Base-by-base conservation (phyloP, 2,113 vertebrate genomes). In the Carassius gibelio region DNA sequence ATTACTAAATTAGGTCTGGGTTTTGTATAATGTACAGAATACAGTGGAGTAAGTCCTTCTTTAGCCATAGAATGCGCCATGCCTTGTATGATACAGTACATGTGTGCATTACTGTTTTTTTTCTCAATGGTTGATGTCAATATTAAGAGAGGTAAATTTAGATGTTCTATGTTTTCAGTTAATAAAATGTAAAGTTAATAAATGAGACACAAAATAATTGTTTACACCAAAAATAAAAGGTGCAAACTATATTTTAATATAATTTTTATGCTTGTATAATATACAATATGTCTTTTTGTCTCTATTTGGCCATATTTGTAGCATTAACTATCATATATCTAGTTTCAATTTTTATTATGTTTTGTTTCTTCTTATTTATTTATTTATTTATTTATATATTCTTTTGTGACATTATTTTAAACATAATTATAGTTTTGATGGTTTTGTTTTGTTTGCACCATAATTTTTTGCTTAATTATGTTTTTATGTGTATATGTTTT, bases 11-110 rank as follows among this genome's bases (percentile, higher is more conserved):
- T 81, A 30, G 8, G 38, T 30, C 59, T 81, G 78, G 78, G 19
- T 62, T 81, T 81, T 64, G n/a, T 66, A 30, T 48, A 64, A 66
- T n/a, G 38, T 48, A 80, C 36, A 55, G 11, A 14, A 79, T 45
- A 45, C 23, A 36, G 57, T 79, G 13, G 19, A 1, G 36, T n/a
- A 21, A 78, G 8, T 42, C n/a, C 77, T 62, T 61, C 17, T 26
- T 79, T 62, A 45, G 38, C 21, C 1, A 26, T 8, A 17, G 1
- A 38, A 75, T 48, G 34, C 5, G 1, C 45, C 17, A 23, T 62
- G 30, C 36, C 19, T 11, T 30, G n/a, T 48, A 26, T 80, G n/a
- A 45, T 30, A 45, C 4, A 30, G 59, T 66, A 48, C n/a, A 3
- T 75, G 71, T 8, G 42, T n/a, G 23, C 42, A 48, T 74, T 74